Conservation (phyloP, 2,113 vertebrate genomes). For the Tupaia chinensis region DNA sequence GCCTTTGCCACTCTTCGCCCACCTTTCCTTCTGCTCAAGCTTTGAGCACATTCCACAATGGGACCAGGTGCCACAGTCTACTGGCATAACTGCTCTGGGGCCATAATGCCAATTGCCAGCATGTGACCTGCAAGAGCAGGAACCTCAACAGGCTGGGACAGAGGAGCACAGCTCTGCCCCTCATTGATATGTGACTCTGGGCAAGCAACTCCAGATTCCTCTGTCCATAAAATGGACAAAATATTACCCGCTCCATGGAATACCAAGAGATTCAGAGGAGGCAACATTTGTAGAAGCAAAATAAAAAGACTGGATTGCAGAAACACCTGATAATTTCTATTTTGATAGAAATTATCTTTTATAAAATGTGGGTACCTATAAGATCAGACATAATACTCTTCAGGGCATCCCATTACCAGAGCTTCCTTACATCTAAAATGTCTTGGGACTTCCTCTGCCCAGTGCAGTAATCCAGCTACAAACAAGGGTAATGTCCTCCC, state of each 20-base stretch:
- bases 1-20: background rate
- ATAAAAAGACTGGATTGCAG: background rate
- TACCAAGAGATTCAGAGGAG: background rate
- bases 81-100: background rate
- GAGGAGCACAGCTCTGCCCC: background rate
- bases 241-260: background rate
- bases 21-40: background rate
- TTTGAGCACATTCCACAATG: background rate
- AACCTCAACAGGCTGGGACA: background rate
- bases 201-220: background rate
- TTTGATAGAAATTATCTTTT: background rate
- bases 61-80: background rate
- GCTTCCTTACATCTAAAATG: background rate
- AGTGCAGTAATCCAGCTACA: background rate
- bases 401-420: background rate
- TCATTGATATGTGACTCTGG: background rate
- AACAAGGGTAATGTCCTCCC: background rate
- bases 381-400: background rate
- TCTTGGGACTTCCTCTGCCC: background rate
- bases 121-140: too few relatives aligned
- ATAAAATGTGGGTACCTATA: background rate
- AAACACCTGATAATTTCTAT: background rate
- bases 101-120: background rate
- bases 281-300: background rate
- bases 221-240: background rate